Percentiles rank a stretch among this genome's conserved stretches.
Conservation (phyloP, 2,888 invertebrate species). For the Sympetrum striolatum region DNA sequence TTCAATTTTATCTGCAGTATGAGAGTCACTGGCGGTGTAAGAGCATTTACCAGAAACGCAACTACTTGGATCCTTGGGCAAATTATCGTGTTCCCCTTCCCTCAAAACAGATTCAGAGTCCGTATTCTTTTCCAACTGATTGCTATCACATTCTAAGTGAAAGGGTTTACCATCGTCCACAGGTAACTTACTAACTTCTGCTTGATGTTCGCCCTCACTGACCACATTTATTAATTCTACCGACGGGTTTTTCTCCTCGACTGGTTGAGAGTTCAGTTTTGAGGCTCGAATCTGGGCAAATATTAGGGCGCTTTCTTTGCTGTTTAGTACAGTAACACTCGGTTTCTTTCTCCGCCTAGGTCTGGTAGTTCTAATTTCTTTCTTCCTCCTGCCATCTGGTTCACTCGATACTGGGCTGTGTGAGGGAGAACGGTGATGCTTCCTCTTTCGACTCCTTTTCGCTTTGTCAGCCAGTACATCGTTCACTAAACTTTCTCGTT, state of each 20-base stretch:
- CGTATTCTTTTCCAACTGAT: not conserved
- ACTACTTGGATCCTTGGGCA: not conserved
- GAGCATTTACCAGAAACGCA: not conserved
- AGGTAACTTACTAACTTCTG: not conserved
- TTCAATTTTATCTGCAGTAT: not conserved
- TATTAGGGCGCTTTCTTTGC: not conserved
- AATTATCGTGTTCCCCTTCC: not conserved
- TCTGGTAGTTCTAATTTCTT: not conserved
- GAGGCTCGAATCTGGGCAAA: slow-evolving; percentile 19
- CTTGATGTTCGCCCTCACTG: not conserved
- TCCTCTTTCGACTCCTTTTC: slow-evolving; percentile 17
- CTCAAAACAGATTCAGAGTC: not conserved
- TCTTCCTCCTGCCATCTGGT: not conserved
- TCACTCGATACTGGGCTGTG: not conserved
- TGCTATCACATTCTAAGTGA: not conserved
- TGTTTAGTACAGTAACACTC: not conserved
- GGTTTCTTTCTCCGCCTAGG: not conserved
- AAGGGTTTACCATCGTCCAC: not conserved
- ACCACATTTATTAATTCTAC: not conserved
- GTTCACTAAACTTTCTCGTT: not conserved
- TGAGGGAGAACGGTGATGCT: not conserved
- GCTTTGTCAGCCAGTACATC: not conserved
- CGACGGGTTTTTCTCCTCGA: not conserved
- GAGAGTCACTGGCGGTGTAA: not conserved
- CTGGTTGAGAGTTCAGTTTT: not conserved